These are phyloP conservation scores for Delia radicum DNA, from an alignment of 1,140 invertebrate species.

Conservation along the genomic window DNA sequence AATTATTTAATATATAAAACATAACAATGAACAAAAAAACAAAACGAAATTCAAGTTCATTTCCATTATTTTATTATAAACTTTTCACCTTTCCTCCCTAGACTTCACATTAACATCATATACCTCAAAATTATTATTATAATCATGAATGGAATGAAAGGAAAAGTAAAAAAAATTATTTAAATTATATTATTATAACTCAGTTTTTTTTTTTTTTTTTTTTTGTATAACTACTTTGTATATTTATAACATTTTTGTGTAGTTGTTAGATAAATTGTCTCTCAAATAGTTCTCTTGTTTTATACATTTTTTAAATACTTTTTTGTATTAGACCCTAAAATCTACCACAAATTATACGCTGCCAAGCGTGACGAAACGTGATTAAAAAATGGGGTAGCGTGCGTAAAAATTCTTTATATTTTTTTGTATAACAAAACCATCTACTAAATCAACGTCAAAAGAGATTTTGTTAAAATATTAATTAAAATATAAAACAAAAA, in stretches of 20 bases:
- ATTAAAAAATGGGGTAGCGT: background rate
- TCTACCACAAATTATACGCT: no score
- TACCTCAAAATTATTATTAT: background rate
- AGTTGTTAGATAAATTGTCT: background rate
- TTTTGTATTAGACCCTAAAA: background rate
- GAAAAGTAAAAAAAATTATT: constrained; percentile 17
- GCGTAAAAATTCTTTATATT: background rate
- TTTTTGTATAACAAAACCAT: background rate
- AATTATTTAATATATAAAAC: no score
- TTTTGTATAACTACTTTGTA: background rate
- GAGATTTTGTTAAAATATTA: background rate
- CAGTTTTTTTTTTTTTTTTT: background rate
- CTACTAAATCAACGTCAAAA: background rate
- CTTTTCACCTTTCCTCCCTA: background rate
- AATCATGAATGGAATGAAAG: background rate
- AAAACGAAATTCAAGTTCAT: constrained; percentile 17
- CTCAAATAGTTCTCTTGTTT: background rate
- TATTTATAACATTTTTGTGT: background rate
- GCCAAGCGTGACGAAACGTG: constrained; percentile 12
- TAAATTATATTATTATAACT: background rate
- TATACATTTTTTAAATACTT: background rate
- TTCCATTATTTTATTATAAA: background rate
- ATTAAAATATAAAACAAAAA: background rate
- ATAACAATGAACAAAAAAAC: no score
- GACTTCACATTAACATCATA: background rate